A percentile compares a stretch with the other conserved stretches of the same genome.
Conservation (phyloP, 2,113 vertebrate genomes). For the Ammodytes dubius region DNA sequence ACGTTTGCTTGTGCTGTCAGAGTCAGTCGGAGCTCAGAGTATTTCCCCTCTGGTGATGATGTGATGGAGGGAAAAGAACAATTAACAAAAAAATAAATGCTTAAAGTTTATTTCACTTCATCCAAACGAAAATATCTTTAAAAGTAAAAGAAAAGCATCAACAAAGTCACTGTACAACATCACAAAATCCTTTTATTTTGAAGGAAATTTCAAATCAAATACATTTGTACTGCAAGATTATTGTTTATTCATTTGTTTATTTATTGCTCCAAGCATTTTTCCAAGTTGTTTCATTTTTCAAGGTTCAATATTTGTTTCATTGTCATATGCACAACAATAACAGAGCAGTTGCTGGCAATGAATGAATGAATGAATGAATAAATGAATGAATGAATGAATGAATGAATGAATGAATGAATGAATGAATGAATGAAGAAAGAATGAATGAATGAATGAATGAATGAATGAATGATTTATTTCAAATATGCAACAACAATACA, state of each 20-base stretch:
- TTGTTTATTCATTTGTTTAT: not conserved
- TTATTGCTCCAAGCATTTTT: not conserved
- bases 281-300: not conserved
- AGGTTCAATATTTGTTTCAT: not conserved
- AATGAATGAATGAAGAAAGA: no score
- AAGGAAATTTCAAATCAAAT: not conserved
- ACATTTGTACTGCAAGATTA: no score
- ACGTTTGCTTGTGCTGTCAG: conserved; percentile 34
- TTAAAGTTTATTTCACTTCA: not conserved
- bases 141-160: no score
- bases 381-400: no score
- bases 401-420: no score
- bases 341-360: not conserved
- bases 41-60: conserved; percentile 43
- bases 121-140: not conserved
- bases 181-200: not conserved
- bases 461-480: no score
- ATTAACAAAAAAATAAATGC: not conserved
- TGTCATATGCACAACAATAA: accelerated
- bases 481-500: no score
- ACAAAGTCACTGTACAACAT: no score
- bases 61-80: conserved; percentile 25
- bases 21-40: conserved; percentile 32
- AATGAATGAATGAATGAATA: no score
- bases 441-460: no score